Base-by-base conservation (phyloP, 2,888 invertebrate species). In the Sarcophaga subvicina region DNA sequence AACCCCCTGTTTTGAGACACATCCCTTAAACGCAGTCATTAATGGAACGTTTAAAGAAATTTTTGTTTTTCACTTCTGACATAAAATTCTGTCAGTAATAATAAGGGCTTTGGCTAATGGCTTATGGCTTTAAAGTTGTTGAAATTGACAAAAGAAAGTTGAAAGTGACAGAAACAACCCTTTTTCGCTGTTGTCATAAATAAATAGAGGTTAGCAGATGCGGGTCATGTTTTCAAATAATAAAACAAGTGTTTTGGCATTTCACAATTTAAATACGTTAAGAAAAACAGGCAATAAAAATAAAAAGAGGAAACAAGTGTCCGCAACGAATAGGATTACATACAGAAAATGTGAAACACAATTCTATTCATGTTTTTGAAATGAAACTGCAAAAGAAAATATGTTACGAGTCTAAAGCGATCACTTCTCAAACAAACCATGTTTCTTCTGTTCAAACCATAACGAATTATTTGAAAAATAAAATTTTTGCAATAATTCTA, bases 381-480 rank as follows among this genome's bases (percentile, higher is more conserved):
- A 14, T 49, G 49, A 49, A 14, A 49, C 27, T 27, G 4, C 12
- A 49, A 49, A 14, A 14, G 0, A 49, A 14, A 49, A 49, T 49
- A 49, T 49, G 49, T 14, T 14, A 27, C 11, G 14, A 22, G 11
- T 14, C 6, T 37, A 37, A 37, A 37, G 37, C 37, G 8, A 2
- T 37, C 0, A 10, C 37, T 37, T 8, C 1, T 37, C 37, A 37
- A 22, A 22, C 22, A 22, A 22, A 22, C 22, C 6, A 6, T 37
- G 37, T 8, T 37, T 8, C 37, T 37, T 8, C 37, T 2, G 27
- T 62, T 25, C 27, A 59, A 63, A 84, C 79, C 81, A 69, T 75
- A 84, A 80, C 87, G 47, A 87, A 84, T 87, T 72, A 17, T 76
- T 84, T 84, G 66, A 63, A 84, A 87, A 49, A 17, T 54, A 2